phyloP scores from a whole-genome alignment of 2,113 vertebrate species.

The Ondatra zibethicus region DNA sequence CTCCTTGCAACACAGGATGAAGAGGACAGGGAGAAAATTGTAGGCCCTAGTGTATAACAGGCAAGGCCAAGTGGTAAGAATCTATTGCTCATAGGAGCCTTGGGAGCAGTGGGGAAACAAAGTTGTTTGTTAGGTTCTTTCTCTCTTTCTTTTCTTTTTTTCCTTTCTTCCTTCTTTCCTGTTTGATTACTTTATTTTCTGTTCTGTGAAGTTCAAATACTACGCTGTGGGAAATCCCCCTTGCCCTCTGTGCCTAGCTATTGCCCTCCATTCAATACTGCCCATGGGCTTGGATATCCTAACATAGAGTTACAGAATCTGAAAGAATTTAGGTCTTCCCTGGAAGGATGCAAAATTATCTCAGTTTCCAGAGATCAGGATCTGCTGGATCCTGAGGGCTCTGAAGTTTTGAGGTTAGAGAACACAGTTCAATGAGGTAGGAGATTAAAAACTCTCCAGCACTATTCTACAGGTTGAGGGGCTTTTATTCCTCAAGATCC shows the following conservation, averaged over 20 bases:
- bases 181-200: not conserved
- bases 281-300: constrained; percentile 66
- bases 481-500: constrained; percentile 59
- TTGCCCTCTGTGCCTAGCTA: constrained; percentile 53
- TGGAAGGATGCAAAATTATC: constrained; percentile 72
- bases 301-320: constrained; percentile 66
- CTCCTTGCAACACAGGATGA: not conserved
- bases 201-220: not conserved
- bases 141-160: not conserved
- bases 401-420: constrained; percentile 72
- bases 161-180: not conserved
- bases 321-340: constrained; percentile 65
- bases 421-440: constrained; percentile 58
- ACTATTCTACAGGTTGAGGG: constrained; percentile 58
- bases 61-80: not conserved
- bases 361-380: constrained; percentile 64
- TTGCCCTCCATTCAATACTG: constrained; percentile 67
- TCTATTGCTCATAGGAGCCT: constrained; percentile 69
- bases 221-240: constrained; percentile 17
- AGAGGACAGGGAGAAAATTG: not conserved
- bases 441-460: constrained; percentile 64
- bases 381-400: constrained; percentile 74
- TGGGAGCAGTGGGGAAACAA: constrained; percentile 73
- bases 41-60: constrained; percentile 7
- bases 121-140: not conserved